phyloP scores from a whole-genome alignment of 2,888 invertebrate genomes.

The Drosophila meridiana region DNA sequence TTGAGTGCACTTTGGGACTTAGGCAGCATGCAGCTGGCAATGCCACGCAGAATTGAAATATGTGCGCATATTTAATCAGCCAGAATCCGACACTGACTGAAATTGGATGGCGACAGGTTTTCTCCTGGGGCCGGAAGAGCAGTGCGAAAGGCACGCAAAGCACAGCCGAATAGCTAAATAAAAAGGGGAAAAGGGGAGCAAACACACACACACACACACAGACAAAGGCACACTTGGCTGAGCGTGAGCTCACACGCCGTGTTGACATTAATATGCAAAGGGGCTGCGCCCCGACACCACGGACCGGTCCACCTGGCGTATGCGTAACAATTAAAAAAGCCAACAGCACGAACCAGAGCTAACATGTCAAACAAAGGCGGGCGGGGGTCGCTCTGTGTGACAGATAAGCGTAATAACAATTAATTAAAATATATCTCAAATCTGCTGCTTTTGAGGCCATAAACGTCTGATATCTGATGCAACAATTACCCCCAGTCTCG shows the following conservation, averaged over 20 bases:
- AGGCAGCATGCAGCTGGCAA: conserved; percentile 19
- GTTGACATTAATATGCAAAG: conserved; percentile 68
- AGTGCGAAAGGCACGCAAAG: conserved; percentile 52
- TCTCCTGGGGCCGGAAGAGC: conserved; percentile 25
- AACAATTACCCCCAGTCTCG: conserved; percentile 29
- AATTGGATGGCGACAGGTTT: conserved; percentile 44
- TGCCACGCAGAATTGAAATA: conserved; percentile 43
- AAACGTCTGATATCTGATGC: conserved; percentile 47
- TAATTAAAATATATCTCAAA: conserved; percentile 71
- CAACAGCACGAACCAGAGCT: conserved; percentile 41
- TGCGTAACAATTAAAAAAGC: conserved; percentile 71
- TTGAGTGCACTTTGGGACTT: conserved; percentile 23
- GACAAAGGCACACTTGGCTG: background rate
- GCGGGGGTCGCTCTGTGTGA: conserved; percentile 34
- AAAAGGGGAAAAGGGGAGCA: background rate
- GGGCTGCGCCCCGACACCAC: conserved; percentile 26
- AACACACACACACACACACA: conserved; percentile 3
- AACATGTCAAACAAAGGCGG: conserved; percentile 30
- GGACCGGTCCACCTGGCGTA: conserved; percentile 58
- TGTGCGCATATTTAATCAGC: conserved; percentile 54
- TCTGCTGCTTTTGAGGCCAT: conserved; percentile 27
- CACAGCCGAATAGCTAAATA: conserved; percentile 39
- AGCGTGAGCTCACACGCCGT: background rate
- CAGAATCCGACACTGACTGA: conserved; percentile 46
- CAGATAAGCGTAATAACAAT: conserved; percentile 75